These are phyloP conservation scores for Holacanthus passer DNA, from an alignment of 2,113 vertebrate species.

Conservation along the genomic window DNA sequence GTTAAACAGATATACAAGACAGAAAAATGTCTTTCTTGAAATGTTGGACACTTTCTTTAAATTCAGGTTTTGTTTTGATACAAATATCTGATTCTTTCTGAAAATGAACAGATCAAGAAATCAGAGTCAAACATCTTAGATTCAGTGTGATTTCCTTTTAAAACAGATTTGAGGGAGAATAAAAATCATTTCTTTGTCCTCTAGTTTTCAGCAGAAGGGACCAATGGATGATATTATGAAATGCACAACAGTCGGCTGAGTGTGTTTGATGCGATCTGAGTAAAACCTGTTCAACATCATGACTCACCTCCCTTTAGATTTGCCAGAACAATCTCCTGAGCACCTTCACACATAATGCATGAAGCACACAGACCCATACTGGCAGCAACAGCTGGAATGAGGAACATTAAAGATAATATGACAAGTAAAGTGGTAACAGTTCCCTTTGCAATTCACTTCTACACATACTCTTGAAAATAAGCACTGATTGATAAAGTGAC, in stretches of 20 bases:
- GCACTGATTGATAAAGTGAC: neutral
- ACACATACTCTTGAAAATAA: neutral
- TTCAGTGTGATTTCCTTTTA: neutral
- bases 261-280: constrained; percentile 26
- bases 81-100: neutral
- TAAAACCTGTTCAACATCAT: constrained; percentile 50
- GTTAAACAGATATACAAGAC: neutral
- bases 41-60: neutral
- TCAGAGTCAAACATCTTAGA: neutral
- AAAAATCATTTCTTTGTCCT: no score
- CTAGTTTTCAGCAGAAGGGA: neutral
- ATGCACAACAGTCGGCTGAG: constrained; percentile 16
- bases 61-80: neutral
- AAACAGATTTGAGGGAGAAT: neutral
- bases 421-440: constrained; percentile 1
- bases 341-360: constrained; percentile 30
- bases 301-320: constrained; percentile 49
- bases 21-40: neutral
- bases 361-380: neutral
- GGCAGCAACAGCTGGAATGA: constrained; percentile 11
- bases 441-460: no score
- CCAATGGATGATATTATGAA: constrained; percentile 18
- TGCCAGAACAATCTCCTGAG: constrained; percentile 33
- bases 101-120: neutral
- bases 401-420: neutral